A percentile compares a stretch with the other conserved stretches of the same genome.
Conservation (phyloP, 2,113 vertebrate genomes). For the Leptobrachium leishanense region DNA sequence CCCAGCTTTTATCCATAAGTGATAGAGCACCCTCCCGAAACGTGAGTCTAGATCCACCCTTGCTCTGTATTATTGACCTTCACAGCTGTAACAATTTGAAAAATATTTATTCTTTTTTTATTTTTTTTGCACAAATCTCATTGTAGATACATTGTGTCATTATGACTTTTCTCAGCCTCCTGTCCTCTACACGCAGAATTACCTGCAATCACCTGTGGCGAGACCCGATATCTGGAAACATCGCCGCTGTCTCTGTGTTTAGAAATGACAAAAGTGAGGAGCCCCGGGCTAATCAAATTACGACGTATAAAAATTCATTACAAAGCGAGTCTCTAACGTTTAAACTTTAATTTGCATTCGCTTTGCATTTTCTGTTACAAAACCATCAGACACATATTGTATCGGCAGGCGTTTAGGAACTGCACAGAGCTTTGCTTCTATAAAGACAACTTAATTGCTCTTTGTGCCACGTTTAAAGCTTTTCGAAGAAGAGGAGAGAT, state of each 20-base stretch:
- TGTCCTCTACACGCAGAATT: background rate
- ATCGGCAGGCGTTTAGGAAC: too few species aligned
- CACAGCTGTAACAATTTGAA: background rate
- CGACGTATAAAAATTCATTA: background rate
- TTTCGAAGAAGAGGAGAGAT: too few species aligned
- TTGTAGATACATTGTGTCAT: background rate
- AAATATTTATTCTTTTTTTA: background rate
- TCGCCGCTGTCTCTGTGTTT: background rate
- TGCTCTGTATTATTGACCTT: too few species aligned
- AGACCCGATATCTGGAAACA: background rate
- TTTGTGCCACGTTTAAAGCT: too few species aligned
- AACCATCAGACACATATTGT: too few species aligned
- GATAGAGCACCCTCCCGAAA: too few species aligned
- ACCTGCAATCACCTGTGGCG: background rate
- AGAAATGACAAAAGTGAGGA: background rate
- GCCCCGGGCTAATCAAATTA: background rate
- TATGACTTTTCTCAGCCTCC: background rate
- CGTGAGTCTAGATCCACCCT: too few species aligned
- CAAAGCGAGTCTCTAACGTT: background rate
- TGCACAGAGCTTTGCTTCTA: too few species aligned
- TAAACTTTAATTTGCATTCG: background rate
- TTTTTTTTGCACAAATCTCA: background rate
- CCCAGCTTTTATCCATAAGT: too few species aligned
- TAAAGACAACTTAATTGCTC: too few species aligned
- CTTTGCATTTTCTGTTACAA: too few species aligned